Evolutionary conservation across 2,888 invertebrate genomes (phyloP), one percentile per base, ranked within the genome.

Genomic region (Cosmopolites sordidus): DNA sequence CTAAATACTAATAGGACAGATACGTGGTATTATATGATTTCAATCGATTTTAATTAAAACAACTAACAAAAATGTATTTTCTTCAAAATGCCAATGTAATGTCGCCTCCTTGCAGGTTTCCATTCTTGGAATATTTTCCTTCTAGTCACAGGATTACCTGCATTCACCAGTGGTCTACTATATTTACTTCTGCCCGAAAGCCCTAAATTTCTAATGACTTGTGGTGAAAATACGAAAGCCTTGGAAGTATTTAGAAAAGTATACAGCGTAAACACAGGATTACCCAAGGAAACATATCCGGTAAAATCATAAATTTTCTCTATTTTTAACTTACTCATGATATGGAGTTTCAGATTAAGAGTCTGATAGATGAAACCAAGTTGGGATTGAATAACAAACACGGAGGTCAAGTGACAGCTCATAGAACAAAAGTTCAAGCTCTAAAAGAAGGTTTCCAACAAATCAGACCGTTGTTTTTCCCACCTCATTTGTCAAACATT

Each of bases 161-260:
- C 84, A 18, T 68, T 89, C 0, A 58, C 85, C 0, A 80, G 86
- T 1, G 83, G 83, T 0, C 56, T 83, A 18, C 74, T 78, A 0
- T 73, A 82, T 43, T 70, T 80, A 52, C 76, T 78, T 54, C 75
- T 84, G 47, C 87, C 88, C 0, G 89, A 89, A 69, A 89, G 87
- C 67, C 89, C 89, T 5, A 87, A 87, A 70, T 89, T 86, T 70
- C 75, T 88, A 1, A 83, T 88, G 79, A 79, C 84, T 1, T 76
- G 82, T 46, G 83, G 85, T 1, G 74, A 80, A 40, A 82, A 82
- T 54, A 78, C 81, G 4, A 82, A 86, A 63, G 87, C 87, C 0
- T 65, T 87, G 61, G 64, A 72, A 5, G 77, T 86, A 2, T 81
- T 87, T 59, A 74, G 74, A 54, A 77, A 66, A 56, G 84, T 90